These are phyloP conservation scores for Drosophila sturtevanti DNA, from an alignment of 1,140 invertebrate species.

Conservation along the genomic window DNA sequence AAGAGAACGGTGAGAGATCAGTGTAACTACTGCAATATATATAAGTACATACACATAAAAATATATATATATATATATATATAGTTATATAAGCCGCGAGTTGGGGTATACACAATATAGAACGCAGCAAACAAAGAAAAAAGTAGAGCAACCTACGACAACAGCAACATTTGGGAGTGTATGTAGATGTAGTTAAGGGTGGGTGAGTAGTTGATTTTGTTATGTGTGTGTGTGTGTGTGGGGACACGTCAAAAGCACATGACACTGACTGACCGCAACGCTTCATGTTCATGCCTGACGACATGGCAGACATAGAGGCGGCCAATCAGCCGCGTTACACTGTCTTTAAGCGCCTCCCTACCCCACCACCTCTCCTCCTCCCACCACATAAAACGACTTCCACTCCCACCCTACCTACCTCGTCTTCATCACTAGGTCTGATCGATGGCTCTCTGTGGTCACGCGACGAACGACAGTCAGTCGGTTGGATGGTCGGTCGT, in stretches of 20 bases:
- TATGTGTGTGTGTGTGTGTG: neutral
- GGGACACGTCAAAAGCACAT: slow-evolving; percentile 56
- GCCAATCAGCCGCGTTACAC: slow-evolving; percentile 47
- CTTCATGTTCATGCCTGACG: slow-evolving; percentile 16
- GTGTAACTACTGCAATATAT: neutral
- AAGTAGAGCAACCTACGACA: slow-evolving; percentile 26
- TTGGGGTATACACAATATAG: slow-evolving; percentile 4
- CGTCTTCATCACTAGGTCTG: slow-evolving; percentile 42
- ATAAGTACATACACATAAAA: slow-evolving; percentile 17
- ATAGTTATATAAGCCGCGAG: slow-evolving; percentile 35
- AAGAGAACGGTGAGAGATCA: slow-evolving; percentile 1
- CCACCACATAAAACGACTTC: neutral
- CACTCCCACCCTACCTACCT: neutral
- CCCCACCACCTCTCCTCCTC: neutral
- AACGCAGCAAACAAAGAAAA: slow-evolving; percentile 6
- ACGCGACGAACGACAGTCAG: slow-evolving; percentile 47
- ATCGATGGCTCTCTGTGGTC: slow-evolving; percentile 74
- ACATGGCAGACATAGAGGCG: slow-evolving; percentile 65
- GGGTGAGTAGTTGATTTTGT: too few relatives aligned
- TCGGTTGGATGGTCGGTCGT: slow-evolving; percentile 23
- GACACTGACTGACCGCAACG: slow-evolving; percentile 57
- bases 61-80: slow-evolving; percentile 17
- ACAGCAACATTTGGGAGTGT: neutral
- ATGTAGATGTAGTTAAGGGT: neutral
- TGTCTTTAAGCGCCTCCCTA: slow-evolving; percentile 43